Percentiles rank a stretch among this genome's conserved stretches.
These are phyloP conservation scores for Cassiopea xamachana DNA, from an alignment of 30 jellyfish, hydroid and myxozoan genomes.

Conservation along the genomic window DNA sequence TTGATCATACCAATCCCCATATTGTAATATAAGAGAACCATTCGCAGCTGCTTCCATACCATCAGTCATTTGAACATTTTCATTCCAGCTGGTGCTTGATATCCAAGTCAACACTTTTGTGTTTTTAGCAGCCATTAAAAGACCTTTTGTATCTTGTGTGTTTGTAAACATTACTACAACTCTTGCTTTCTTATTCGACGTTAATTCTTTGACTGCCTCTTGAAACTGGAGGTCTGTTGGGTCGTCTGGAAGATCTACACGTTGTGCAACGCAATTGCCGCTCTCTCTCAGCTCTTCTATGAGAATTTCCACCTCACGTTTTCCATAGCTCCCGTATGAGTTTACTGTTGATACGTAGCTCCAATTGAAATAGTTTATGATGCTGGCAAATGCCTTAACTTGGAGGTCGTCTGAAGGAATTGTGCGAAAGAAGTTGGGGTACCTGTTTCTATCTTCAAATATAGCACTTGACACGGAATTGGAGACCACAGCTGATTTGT, in stretches of 20 bases:
- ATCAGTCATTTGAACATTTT: slow-evolving; percentile 1
- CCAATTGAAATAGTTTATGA: slow-evolving; percentile 73
- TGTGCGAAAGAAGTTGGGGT: slow-evolving; percentile 75
- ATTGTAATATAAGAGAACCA: slow-evolving; percentile 71
- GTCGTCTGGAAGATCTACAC: slow-evolving; percentile 16
- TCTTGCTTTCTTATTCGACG: slow-evolving; percentile 8
- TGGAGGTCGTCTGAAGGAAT: slow-evolving; percentile 80
- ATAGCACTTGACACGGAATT: slow-evolving; percentile 65
- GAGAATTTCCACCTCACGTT: slow-evolving; percentile 54
- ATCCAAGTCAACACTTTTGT: slow-evolving; percentile 51
- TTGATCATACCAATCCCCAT: slow-evolving; percentile 1
- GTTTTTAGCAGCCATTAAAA: slow-evolving; percentile 56
- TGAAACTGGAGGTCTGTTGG: slow-evolving; percentile 31
- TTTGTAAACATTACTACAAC: slow-evolving; percentile 72
- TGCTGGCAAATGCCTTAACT: slow-evolving; percentile 64
- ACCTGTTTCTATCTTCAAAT: slow-evolving; percentile 60
- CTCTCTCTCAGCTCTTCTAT: not conserved
- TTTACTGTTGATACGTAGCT: slow-evolving; percentile 62
- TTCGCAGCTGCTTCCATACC: slow-evolving; percentile 64
- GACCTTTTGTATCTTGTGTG: slow-evolving; percentile 64
- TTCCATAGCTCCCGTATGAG: slow-evolving; percentile 80
- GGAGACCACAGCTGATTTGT: slow-evolving; percentile 53
- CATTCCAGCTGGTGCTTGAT: slow-evolving; percentile 45
- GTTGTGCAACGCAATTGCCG: slow-evolving; percentile 52
- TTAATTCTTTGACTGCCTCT: slow-evolving; percentile 8